Base-by-base conservation (phyloP, 2,888 invertebrate species). In the Heliconius charithonia region DNA sequence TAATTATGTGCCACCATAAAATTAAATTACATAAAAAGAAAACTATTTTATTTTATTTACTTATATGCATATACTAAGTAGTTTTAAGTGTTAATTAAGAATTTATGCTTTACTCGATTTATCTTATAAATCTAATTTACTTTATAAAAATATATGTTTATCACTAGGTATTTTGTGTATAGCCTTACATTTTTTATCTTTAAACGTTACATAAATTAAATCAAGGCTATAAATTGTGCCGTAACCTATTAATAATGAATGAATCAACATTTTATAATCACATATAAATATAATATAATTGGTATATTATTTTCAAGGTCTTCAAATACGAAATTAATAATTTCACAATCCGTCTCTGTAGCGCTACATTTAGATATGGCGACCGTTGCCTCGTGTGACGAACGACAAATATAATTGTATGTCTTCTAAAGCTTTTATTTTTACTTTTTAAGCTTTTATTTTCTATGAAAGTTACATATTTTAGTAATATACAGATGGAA, bases 361-460 rank as follows among this genome's bases (percentile, higher is more conserved):
- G 80, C 83, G 82, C 85, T 87, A 90, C 91, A 92, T 92, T 92
- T 89, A 91, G 91, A 90, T 92, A 93, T 93, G 93, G 94, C 94
- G 93, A 89, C 90, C 90, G 88, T 92, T 90, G 92, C 90, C 89
- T 87, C 87, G 87, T 88, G 89, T 92, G 89, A 91, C 86, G 90
- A 90, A 88, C 88, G 87, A 85, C 88, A 81, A 87, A 88, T 88
- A 92, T 90, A 90, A 89, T 89, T 90, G 87, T 89, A 88, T 87
- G 86, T 85, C 85, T 87, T 89, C 87, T 84, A 85, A 90, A 88
- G 84, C 41, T 27, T 81, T 84, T 80, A 79, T 85, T 85, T 83
- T 78, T 79, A 69, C 37, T 45, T 79, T 79, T 59, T 59, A 41
- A 37, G 32, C 51, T 25, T 56, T 32, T 27, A 37, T 66, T 66